A percentile compares a stretch with the other conserved stretches of the same genome.
phyloP scores from a whole-genome alignment of 2,888 invertebrate species.

The Iselma pallidipennis region DNA sequence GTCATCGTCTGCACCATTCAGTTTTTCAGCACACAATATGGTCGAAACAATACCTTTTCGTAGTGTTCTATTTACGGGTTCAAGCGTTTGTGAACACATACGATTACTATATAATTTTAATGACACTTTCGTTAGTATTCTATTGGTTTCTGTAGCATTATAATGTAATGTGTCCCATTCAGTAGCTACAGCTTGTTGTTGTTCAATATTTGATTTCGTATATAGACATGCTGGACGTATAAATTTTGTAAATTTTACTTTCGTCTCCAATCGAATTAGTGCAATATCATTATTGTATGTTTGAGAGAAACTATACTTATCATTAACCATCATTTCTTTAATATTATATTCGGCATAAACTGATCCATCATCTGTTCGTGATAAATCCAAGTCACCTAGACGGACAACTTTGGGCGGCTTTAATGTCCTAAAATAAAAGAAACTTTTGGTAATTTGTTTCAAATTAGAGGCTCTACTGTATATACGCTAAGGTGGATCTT shows the following conservation, averaged over 20 bases:
- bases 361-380: conserved; percentile 57
- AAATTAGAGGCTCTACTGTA: too few relatives aligned
- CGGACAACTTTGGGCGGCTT: conserved; percentile 59
- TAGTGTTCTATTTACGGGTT: conserved; percentile 33
- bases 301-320: conserved; percentile 59
- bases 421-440: conserved; percentile 48
- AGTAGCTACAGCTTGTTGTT: conserved; percentile 61
- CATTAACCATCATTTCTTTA: conserved; percentile 58
- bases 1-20: conserved; percentile 49
- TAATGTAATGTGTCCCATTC: conserved; percentile 67
- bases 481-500: too few relatives aligned
- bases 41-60: conserved; percentile 46
- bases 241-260: conserved; percentile 56
- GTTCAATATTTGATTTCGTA: conserved; percentile 49
- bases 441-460: too few relatives aligned
- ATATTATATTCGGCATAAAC: conserved; percentile 58
- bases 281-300: conserved; percentile 73
- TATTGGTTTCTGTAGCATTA: conserved; percentile 46
- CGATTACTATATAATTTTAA: conserved; percentile 51
- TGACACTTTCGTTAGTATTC: conserved; percentile 54
- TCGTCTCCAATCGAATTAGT: conserved; percentile 59
- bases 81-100: conserved; percentile 46
- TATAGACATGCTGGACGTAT: conserved; percentile 70
- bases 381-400: conserved; percentile 64
- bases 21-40: conserved; percentile 59